phyloP scores from a whole-genome alignment of 2,113 vertebrate species.

The Pelodiscus sinensis region DNA sequence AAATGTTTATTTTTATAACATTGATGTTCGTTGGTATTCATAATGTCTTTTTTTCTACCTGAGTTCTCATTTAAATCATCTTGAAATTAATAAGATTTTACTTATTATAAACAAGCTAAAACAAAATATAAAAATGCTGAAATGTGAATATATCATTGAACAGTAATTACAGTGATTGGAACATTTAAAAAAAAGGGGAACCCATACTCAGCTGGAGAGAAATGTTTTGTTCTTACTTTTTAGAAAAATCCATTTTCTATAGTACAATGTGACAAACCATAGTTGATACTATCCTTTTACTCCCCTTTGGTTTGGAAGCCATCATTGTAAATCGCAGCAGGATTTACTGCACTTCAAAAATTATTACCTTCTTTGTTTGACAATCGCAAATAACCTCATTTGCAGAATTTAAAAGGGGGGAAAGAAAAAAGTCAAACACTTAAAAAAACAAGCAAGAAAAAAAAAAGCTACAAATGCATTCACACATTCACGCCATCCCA shows the following conservation, averaged over 20 bases:
- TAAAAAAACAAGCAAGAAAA: conserved; percentile 65
- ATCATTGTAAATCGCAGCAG: conserved; percentile 72
- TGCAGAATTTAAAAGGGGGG: conserved; percentile 65
- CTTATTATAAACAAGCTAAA: conserved; percentile 75
- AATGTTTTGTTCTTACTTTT: conserved; percentile 67
- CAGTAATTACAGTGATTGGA: conserved; percentile 74
- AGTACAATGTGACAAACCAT: conserved; percentile 80
- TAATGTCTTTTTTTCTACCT: conserved; percentile 76
- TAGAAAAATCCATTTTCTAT: conserved; percentile 79
- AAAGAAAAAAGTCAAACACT: conserved; percentile 67
- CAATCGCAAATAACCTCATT: conserved; percentile 76
- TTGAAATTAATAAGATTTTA: conserved; percentile 78
- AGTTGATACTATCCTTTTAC: conserved; percentile 75
- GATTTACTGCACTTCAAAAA: conserved; percentile 75
- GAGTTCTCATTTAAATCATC: conserved; percentile 81
- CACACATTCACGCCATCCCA: conserved; percentile 70
- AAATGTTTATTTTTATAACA: conserved; percentile 79
- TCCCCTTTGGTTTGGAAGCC: conserved; percentile 83
- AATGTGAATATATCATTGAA: conserved; percentile 73
- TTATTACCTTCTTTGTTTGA: conserved; percentile 77
- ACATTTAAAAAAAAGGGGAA: conserved; percentile 77
- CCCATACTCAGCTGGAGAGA: conserved; percentile 75
- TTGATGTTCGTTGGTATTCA: conserved; percentile 73
- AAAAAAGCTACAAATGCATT: conserved; percentile 71
- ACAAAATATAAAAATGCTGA: conserved; percentile 68